Conservation (phyloP, 2,113 vertebrate genomes). For the Malaclemys terrapin region DNA sequence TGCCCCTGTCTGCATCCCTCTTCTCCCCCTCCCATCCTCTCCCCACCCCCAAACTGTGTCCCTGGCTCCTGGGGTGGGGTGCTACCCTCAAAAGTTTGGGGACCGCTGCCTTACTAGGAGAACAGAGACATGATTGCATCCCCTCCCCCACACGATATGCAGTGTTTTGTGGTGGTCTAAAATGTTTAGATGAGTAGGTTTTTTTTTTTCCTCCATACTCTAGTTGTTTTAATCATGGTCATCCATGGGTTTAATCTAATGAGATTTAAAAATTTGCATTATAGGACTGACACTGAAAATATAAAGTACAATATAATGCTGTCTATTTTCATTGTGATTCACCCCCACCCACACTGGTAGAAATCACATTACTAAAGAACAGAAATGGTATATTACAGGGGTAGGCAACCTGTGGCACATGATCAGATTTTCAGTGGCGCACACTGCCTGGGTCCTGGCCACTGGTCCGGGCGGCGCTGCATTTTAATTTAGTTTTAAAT, state of each 20-base stretch:
- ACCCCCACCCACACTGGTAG: not conserved
- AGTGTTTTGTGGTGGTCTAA: not conserved
- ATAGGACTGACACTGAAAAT: not conserved
- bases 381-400: not conserved
- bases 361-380: not conserved
- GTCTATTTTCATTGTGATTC: not conserved
- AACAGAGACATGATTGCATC: not conserved
- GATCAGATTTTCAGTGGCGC: no score
- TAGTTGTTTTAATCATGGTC: not conserved
- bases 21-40: no score
- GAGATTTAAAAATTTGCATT: not conserved
- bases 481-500: no score
- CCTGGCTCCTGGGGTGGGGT: no score
- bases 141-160: not conserved
- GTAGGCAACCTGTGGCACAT: no score
- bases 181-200: not conserved
- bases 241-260: not conserved
- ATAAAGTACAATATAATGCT: not conserved
- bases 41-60: no score
- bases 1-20: no score
- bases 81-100: no score
- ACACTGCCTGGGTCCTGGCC: no score
- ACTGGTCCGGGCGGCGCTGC: no score
- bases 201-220: not conserved
- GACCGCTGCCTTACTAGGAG: not conserved